Conservation (phyloP, 2,888 invertebrate genomes). For the Drosophila demipolita region DNA sequence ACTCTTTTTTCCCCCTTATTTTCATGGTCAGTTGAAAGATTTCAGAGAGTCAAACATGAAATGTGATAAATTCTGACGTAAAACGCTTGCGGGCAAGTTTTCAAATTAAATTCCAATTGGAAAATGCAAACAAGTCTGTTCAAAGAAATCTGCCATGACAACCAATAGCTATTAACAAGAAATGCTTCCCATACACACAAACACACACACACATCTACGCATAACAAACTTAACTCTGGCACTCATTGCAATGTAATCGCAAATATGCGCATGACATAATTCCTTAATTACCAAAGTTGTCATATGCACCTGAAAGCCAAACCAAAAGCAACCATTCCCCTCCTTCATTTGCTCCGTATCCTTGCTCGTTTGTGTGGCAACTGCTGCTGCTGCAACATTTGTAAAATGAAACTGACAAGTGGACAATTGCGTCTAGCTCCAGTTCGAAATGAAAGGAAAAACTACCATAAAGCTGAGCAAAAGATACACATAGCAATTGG, state of each 20-base stretch:
- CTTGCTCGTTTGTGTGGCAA: background rate
- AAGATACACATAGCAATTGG: background rate
- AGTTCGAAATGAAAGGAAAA: conserved; percentile 3
- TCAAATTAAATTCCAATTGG: conserved; percentile 59
- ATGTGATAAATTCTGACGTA: conserved; percentile 26
- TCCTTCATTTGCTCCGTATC: no score
- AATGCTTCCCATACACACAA: conserved; percentile 5
- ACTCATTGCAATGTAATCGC: conserved; percentile 27
- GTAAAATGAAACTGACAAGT: conserved; percentile 33
- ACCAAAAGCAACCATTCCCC: background rate
- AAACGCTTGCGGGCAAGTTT: conserved; percentile 38
- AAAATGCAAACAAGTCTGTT: conserved; percentile 43
- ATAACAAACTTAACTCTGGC: background rate
- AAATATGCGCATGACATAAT: conserved; percentile 75
- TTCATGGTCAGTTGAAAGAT: conserved; percentile 17
- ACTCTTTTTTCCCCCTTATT: conserved; percentile 2
- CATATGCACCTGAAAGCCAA: conserved; percentile 52
- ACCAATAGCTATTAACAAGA: conserved; percentile 58
- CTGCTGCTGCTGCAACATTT: conserved; percentile 12
- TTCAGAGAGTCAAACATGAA: background rate
- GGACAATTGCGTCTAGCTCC: conserved; percentile 20
- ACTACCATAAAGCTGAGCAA: background rate
- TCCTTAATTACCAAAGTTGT: conserved; percentile 80
- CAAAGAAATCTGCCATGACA: conserved; percentile 48
- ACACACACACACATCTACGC: background rate